Base-by-base conservation (phyloP, 2,113 vertebrate species). In the Capreolus pygargus region DNA sequence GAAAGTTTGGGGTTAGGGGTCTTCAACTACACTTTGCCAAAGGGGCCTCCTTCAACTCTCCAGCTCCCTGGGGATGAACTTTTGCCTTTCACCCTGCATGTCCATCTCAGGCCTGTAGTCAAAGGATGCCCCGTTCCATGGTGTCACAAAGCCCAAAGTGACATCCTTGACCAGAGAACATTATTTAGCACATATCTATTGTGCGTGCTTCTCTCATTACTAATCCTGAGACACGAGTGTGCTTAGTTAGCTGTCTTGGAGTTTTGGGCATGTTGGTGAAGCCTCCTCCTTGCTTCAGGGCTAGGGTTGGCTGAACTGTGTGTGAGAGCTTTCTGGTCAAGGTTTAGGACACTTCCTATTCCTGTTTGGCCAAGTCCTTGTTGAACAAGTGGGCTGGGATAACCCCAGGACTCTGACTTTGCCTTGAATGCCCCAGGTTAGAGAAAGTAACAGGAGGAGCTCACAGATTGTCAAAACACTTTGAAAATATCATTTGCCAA, bases 111-210 rank as follows among this genome's bases (percentile, higher is more conserved):
- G 9, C 45, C 33, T 57, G 17, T 23, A 4, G 54, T 47, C 17
- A 39, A 70, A 60, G 47, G 39, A 15, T 8, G 4, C 23, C 16
- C 52, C 10, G 13, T 25, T n/a, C 0, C 0, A 1, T 0, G 4
- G 21, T 9, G 15, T 89, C 33, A 19, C 30, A 14, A 79, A 84
- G 27, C 14, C 57, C 39, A 5, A 30, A 55, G 94, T 74, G 58
- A 58, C 21, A 12, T 83, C 33, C 78, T 27, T 21, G 50, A n/a
- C 47, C 2, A 0, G 33, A 91, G 57, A 33, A 55, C 13, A 28
- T 28, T 87, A 0, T 30, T 70, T 16, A 50, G 50, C 57, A 19
- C 2, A 7, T 6, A 54, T 21, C 8, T 30, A 1, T 43, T 2
- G 1, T 17, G 36, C 10, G 1, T 8, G 15, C 5, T 6, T 54